phyloP scores from a whole-genome alignment of 2,888 invertebrate species.

The Poecilobothrus nobilitatus region DNA sequence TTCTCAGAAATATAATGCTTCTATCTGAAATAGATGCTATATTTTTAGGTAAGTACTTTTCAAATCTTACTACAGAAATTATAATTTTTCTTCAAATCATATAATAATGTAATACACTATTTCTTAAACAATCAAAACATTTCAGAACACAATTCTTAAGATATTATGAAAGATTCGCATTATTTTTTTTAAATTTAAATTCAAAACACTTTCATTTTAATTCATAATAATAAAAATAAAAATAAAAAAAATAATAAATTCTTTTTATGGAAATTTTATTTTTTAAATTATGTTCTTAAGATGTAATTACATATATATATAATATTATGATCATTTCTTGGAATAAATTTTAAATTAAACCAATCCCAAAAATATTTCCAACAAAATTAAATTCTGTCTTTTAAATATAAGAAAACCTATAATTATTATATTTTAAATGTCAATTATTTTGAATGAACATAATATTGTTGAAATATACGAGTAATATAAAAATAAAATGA shows the following conservation, averaged over 20 bases:
- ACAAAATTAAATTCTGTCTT: not conserved
- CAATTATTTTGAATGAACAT: not conserved
- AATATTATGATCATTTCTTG: too few species aligned
- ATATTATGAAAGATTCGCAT: too few species aligned
- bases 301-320: too few species aligned
- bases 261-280: not conserved
- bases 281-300: not conserved
- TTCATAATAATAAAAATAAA: not conserved
- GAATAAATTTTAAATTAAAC: not conserved
- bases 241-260: not conserved
- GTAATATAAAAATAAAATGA: too few species aligned
- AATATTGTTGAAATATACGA: not conserved
- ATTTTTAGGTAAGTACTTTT: too few species aligned
- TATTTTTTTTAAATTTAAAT: not conserved
- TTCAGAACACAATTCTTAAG: too few species aligned
- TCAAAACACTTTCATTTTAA: conserved; percentile 2
- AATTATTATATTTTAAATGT: not conserved
- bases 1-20: too few species aligned
- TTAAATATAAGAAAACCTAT: not conserved
- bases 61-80: too few species aligned
- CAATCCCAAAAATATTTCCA: not conserved
- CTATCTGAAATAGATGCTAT: too few species aligned
- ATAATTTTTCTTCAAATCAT: too few species aligned
- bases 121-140: too few species aligned
- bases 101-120: too few species aligned